Conservation (phyloP, 2,113 vertebrate species). For the Pungitius pungitius region DNA sequence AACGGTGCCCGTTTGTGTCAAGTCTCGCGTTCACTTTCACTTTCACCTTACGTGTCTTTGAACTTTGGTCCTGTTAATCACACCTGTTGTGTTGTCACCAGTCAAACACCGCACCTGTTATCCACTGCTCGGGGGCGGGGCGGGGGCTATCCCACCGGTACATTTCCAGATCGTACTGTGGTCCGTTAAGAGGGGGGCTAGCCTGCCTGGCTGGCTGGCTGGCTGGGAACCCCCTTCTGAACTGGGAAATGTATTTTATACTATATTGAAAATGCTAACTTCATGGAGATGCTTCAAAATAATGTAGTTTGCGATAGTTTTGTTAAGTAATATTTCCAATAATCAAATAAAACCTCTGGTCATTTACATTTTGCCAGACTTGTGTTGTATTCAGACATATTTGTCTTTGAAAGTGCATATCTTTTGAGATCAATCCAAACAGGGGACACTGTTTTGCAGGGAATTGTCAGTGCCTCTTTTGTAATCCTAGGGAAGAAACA, state of each 20-base stretch:
- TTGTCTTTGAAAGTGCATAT: too few species aligned
- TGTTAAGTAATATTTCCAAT: neutral
- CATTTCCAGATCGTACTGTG: neutral
- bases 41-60: constrained; percentile 32
- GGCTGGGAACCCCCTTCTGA: neutral
- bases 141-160: neutral
- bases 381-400: too few species aligned
- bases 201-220: too few species aligned
- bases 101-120: constrained; percentile 18
- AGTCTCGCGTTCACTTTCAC: constrained; percentile 54
- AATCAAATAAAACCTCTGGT: neutral
- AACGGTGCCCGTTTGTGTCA: neutral
- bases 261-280: neutral
- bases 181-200: neutral
- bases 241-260: neutral
- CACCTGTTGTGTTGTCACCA: constrained; percentile 71
- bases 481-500: too few species aligned
- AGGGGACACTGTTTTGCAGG: neutral
- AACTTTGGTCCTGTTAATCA: constrained; percentile 29
- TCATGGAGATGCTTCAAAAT: neutral
- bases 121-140: neutral
- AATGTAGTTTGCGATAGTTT: neutral
- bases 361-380: too few species aligned
- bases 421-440: neutral
- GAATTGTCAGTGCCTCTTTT: neutral